Evolutionary conservation across 1,140 invertebrate genomes (phyloP).

Genomic region (Drusus annulatus): DNA sequence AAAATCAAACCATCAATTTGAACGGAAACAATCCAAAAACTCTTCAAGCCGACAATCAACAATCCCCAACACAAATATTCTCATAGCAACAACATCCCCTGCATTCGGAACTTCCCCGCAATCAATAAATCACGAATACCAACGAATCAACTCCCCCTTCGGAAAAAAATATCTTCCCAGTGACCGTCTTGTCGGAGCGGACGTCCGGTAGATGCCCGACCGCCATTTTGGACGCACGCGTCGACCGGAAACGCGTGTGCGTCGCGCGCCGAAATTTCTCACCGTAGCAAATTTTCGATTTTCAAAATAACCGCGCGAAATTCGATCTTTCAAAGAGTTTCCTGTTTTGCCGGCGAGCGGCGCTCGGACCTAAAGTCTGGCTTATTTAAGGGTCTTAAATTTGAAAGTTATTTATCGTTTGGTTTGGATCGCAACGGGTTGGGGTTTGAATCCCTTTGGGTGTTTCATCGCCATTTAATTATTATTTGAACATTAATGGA

Average conservation of each 20-base stretch:
- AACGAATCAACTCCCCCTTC: conserved; percentile 4
- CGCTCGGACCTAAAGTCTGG: not conserved
- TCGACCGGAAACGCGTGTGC: conserved; percentile 46
- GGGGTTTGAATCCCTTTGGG: not conserved
- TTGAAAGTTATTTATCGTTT: conserved; percentile 45
- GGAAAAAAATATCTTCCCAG: conserved; percentile 30
- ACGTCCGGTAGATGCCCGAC: conserved; percentile 22
- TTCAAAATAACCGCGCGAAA: conserved; percentile 46
- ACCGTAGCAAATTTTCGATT: not conserved
- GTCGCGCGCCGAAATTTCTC: conserved; percentile 33
- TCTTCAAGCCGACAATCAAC: conserved; percentile 8
- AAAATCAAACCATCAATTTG: conserved; percentile 32
- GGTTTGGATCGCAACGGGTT: not conserved
- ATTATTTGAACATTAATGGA: conserved; percentile 19
- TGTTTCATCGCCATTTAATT: conserved; percentile 28
- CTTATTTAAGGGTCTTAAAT: conserved; percentile 41
- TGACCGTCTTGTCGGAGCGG: conserved; percentile 19
- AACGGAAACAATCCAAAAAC: conserved; percentile 18
- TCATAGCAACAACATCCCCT: not conserved
- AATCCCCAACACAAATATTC: conserved; percentile 1
- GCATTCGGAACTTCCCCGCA: not conserved
- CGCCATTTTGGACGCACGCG: conserved; percentile 47
- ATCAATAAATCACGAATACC: conserved; percentile 37
- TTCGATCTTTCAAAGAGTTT: conserved; percentile 54
- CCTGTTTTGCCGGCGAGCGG: conserved; percentile 33